Conservation (phyloP, 2,113 vertebrate species). For the Helogale parvula region DNA sequence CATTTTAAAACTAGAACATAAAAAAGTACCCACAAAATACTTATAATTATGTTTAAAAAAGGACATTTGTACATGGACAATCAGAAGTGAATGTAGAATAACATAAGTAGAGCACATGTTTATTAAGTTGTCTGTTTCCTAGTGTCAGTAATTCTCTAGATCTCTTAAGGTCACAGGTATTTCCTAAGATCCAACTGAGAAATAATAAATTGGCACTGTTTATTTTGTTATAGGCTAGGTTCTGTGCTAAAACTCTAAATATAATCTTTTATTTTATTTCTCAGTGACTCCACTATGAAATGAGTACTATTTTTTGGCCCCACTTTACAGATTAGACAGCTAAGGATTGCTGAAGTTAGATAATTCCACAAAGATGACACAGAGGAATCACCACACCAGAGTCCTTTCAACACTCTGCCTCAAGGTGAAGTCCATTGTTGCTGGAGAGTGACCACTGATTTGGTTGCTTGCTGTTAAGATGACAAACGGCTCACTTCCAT, state of each 20-base stretch:
- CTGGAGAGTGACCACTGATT: not conserved
- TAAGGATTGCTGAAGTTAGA: not conserved
- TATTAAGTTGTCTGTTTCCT: not conserved
- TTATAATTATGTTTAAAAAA: not conserved
- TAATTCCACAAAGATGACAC: not conserved
- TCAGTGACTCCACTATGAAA: not conserved
- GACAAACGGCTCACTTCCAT: conserved; percentile 49
- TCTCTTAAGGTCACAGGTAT: not conserved
- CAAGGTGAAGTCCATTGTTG: not conserved
- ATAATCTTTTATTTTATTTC: not conserved
- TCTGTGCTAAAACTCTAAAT: not conserved
- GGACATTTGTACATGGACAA: not conserved
- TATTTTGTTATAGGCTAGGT: not conserved
- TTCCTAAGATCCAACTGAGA: not conserved
- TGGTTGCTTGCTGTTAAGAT: not conserved
- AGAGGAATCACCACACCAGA: not conserved
- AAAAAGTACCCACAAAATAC: not conserved
- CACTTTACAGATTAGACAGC: not conserved
- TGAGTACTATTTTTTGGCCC: not conserved
- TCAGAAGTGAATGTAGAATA: not conserved
- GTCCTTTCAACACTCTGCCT: not conserved
- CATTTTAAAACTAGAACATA: not conserved
- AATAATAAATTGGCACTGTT: not conserved
- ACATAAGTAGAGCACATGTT: not conserved
- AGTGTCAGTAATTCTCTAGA: not conserved